Evolutionary conservation across 2,113 vertebrate species (phyloP).

Genomic region (Myrmecophaga tridactyla): DNA sequence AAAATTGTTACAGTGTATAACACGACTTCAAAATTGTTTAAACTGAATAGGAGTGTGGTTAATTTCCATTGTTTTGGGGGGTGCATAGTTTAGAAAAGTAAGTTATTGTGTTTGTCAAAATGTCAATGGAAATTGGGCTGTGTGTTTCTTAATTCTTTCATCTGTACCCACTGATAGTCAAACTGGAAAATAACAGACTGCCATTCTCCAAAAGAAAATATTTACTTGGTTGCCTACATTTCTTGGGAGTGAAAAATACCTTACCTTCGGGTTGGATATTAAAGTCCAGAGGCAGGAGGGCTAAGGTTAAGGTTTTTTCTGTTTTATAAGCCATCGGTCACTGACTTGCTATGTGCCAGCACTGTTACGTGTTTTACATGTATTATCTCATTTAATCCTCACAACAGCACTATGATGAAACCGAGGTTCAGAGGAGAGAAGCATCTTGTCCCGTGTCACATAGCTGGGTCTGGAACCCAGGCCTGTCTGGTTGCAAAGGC

Average conservation of each 20-base stretch:
- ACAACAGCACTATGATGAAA: background rate
- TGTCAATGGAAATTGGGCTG: background rate
- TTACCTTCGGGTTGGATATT: background rate
- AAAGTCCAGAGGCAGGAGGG: background rate
- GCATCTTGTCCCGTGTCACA: background rate
- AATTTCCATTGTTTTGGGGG: background rate
- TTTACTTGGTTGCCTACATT: background rate
- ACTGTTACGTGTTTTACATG: background rate
- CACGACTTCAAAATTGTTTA: background rate
- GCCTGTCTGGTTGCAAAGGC: background rate
- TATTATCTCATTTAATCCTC: background rate
- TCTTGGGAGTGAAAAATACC: background rate
- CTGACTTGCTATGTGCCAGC: background rate
- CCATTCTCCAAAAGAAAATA: background rate
- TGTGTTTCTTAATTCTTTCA: conserved; percentile 47
- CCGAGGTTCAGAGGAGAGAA: background rate
- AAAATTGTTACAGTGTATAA: background rate
- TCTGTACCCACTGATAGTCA: background rate
- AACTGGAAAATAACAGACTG: background rate
- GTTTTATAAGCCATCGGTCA: background rate
- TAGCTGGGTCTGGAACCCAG: background rate
- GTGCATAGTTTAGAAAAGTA: conserved; percentile 32
- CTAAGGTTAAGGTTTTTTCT: background rate
- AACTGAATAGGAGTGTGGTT: background rate
- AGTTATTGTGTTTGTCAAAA: conserved; percentile 4